Base-by-base conservation (phyloP, 2,888 invertebrate genomes). In the Ophioninae sp. region DNA sequence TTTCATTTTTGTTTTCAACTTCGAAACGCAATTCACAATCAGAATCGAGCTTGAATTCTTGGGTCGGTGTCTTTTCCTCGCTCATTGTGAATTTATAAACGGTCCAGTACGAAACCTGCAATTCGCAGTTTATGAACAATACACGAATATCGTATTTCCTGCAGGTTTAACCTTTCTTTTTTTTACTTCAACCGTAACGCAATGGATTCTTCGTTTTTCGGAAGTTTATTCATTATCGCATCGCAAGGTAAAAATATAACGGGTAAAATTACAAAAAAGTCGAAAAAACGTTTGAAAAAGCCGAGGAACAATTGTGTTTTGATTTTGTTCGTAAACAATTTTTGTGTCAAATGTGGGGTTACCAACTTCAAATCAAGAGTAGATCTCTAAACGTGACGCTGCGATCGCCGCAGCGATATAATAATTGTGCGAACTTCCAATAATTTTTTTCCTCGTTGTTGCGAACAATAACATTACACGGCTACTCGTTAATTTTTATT, bases 21-120 rank as follows among this genome's bases (percentile, higher is more conserved):
- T 99, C 99, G 93, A 99, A 98, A 69, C 99, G 95, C n/a, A 99
- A 94, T 93, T 99, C 99, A 13, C 96, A 96, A 91, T 98, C 98
- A 0, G 95, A 94, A 83, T 98, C 98, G 76, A 99, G 93, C 91
- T 96, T 97, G 90, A 96, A 98, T 91, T 98, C 97, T 93, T 95
- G 94, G 1, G 92, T 88, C 13, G 89, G 79, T 5, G 86, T 61
- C 51, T 91, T 92, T 77, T 93, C 92, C 67, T 93, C 93, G 0
- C 90, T 87, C 93, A 93, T 92, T 79, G 10, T 74, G 39, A 41
- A 51, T 44, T 63, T 68, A 17, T 64, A 64, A n/a, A 8, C 9
- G 22, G 44, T 23, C 41, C 5, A 44, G 61, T 23, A 23, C 17
- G 2, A 23, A 63, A 22, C 44, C 63, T 73, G 37, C 44, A 68